Evolutionary conservation across 2,113 vertebrate genomes (phyloP).

Genomic region (Spermophilus dauricus): DNA sequence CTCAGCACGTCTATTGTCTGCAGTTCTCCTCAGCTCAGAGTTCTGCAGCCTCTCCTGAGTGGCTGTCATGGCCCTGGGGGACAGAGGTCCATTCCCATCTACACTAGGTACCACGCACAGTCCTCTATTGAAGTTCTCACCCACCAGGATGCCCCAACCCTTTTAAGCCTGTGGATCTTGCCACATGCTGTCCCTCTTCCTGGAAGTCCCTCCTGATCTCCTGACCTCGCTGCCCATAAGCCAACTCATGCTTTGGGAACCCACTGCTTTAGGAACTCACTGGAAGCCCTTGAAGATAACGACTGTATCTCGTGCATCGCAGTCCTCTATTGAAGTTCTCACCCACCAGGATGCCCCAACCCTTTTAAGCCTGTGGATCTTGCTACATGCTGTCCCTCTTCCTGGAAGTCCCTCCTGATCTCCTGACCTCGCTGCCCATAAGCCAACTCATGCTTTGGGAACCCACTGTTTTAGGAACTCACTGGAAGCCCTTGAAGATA

Average conservation of each 20-base stretch:
- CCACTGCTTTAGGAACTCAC: neutral
- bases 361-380: neutral
- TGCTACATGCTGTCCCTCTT: neutral
- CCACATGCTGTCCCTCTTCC: neutral
- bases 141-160: neutral
- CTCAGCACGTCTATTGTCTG: neutral
- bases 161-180: neutral
- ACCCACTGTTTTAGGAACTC: neutral
- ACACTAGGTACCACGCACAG: neutral
- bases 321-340: neutral
- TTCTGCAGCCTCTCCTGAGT: neutral
- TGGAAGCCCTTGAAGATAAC: neutral
- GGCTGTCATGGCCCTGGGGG: neutral
- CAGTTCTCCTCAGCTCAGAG: neutral
- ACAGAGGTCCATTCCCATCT: neutral
- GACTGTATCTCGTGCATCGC: accelerated
- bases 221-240: neutral
- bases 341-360: neutral
- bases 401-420: neutral
- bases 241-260: neutral
- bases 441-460: neutral
- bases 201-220: neutral
- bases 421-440: accelerated
- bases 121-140: neutral
- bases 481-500: neutral